Evolutionary conservation across 2,797 vertebrate species (phyloP), one percentile per base, ranked within the genome.

Genomic region (Oryzias dopingdopingensis): DNA sequence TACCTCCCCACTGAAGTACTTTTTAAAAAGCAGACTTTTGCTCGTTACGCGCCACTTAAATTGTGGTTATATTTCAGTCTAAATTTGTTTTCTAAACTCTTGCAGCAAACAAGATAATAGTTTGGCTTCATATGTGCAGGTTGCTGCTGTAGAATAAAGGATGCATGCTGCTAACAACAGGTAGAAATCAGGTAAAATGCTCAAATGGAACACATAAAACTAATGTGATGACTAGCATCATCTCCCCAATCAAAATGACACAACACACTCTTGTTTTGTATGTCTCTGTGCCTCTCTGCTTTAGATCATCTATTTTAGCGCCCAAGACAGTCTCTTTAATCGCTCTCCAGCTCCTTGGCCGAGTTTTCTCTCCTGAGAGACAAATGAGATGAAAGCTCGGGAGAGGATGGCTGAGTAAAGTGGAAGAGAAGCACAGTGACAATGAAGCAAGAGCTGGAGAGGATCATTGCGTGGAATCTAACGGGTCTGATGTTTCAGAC

Each of bases 401-500:
- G 67, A 69, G 73, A 48, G 62, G 62, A 84, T 59, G 56, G 59
- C 49, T 56, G 62, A 72, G 65, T 51, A 59, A 80, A 81, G 67
- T 42, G 51, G 70, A 70, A 42, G 70, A 65, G 67, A 72, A 57
- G 63, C 72, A 59, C 49, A 80, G 62, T 47, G 62, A 71, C 70
- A 65, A 68, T 64, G 72, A 79, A 76, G 66, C 32, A 42, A 70
- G 68, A 74, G 61, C 68, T 62, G 82, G 63, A 84, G 82, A 83
- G 70, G 70, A 77, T 82, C 67, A 66, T 56, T 65, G 72, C 20
- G 32, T 32, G 42, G 72, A 85, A 79, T 80, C 72, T 62, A 88
- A 79, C 73, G 47, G 75, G 72, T 81, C 82, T 86, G 84, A 85
- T 80, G 80, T 77, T 83, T 84, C 82, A 76, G 70, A 88, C 69